Base-by-base conservation (phyloP, 2,797 vertebrate genomes). In the Coluber constrictor region DNA sequence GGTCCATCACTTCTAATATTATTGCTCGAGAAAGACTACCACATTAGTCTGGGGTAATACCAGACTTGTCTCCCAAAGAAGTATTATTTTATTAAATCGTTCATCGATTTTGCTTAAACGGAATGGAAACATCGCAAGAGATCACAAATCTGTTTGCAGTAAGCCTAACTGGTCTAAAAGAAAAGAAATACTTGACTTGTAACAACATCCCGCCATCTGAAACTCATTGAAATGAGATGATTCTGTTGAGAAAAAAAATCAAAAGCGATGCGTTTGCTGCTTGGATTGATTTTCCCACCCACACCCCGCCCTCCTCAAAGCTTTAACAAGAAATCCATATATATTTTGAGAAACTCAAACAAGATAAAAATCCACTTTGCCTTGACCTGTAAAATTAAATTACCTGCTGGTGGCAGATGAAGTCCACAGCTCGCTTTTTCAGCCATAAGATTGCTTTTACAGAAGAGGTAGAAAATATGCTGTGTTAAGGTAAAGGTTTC, bases 321-420 rank as follows among this genome's bases (percentile, higher is more conserved):
- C 93, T 96, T 97, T 97, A 97, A 96, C 95, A 96, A 97, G 96
- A 96, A 97, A 97, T 97, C 96, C 60, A 96, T 97, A 95, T 94
- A 88, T 95, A 94, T 97, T 97, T 95, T 92, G 96, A 94, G 93
- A 93, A 96, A 93, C 87, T 95, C 88, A 97, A 95, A 97, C 97
- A 95, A 96, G 94, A 94, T 96, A 92, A 95, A 96, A 96, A 96
- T 97, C 95, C 92, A 87, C 97, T 97, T 97, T 95, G 90, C 89
- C 93, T 93, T 97, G 95, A 96, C 92, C 95, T 95, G 61, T 95
- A 96, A 96, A 97, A 97, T 97, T 95, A 96, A 97, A 97, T 97
- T 97, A 95, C 92, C 57, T 95, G 89, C 83, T 96, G 60, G 63
- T 95, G 89, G 94, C 90, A 92, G 57, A 74, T 90, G 54, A 32